A percentile compares a stretch with the other conserved stretches of the same genome.
These are phyloP conservation scores for Martes martes DNA, from an alignment of 2,113 vertebrate genomes.

Conservation along the genomic window DNA sequence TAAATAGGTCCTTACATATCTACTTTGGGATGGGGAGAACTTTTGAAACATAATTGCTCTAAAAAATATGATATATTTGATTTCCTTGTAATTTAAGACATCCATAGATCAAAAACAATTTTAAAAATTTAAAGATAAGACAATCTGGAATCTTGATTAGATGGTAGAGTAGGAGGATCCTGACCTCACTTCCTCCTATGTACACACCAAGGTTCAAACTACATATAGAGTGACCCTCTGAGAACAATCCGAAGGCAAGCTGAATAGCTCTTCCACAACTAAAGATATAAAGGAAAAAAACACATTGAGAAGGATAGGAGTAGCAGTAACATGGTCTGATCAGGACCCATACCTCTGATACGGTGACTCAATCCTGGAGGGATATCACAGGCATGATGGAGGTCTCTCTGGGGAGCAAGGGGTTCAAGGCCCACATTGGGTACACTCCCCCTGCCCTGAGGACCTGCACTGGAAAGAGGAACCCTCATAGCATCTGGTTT, in stretches of 20 bases:
- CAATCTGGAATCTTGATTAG: not conserved
- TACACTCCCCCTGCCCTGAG: not conserved
- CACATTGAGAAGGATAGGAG: not conserved
- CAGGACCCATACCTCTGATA: not conserved
- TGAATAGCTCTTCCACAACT: not conserved
- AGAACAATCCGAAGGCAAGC: not conserved
- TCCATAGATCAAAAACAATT: conserved; percentile 10
- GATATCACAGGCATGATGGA: not conserved
- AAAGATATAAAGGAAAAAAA: not conserved
- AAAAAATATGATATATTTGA: not conserved
- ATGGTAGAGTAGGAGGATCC: not conserved
- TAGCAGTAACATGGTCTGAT: not conserved
- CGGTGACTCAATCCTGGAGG: not conserved
- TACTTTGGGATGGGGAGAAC: not conserved
- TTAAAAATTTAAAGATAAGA: not conserved
- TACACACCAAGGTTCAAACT: not conserved
- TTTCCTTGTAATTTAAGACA: not conserved
- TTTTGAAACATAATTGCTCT: not conserved
- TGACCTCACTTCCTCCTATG: not conserved
- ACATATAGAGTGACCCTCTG: not conserved
- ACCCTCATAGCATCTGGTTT: not conserved
- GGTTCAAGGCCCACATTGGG: not conserved
- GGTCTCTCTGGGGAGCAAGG: not conserved
- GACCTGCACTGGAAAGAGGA: not conserved
- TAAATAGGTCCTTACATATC: too few relatives aligned